Percentiles rank a stretch among this genome's conserved stretches.
These are phyloP conservation scores for Scotopteryx bipunctaria DNA, from an alignment of 2,888 invertebrate genomes.

Conservation along the genomic window DNA sequence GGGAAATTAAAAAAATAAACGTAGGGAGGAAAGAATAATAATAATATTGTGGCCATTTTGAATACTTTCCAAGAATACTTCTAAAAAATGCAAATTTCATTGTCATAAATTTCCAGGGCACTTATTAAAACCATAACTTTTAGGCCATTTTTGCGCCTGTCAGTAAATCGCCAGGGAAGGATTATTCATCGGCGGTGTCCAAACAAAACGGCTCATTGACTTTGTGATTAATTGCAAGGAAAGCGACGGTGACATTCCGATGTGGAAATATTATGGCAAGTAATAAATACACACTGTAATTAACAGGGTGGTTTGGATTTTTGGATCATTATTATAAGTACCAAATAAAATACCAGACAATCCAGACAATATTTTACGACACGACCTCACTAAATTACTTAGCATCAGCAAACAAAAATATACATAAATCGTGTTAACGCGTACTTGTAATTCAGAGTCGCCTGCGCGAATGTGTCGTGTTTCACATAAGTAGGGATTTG, in stretches of 20 bases:
- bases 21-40: constrained; percentile 7
- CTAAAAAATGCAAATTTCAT: constrained; percentile 36
- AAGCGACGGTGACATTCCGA: constrained; percentile 73
- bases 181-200: constrained; percentile 76
- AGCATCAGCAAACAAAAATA: constrained; percentile 40
- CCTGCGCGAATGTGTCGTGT: constrained; percentile 68
- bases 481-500: constrained; percentile 79
- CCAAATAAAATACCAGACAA: constrained; percentile 17
- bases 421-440: constrained; percentile 54
- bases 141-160: constrained; percentile 51
- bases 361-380: constrained; percentile 10
- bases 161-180: constrained; percentile 68
- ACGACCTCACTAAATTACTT: constrained; percentile 15
- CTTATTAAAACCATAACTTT: constrained; percentile 47
- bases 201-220: constrained; percentile 82
- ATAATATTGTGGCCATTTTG: constrained; percentile 19
- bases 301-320: constrained; percentile 20
- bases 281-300: constrained; percentile 44
- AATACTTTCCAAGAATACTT: constrained; percentile 19
- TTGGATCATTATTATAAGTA: constrained; percentile 16
- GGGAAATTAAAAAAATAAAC: background rate
- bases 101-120: constrained; percentile 40
- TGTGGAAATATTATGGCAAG: constrained; percentile 58
- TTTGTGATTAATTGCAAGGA: constrained; percentile 78
- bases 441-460: constrained; percentile 70